Base-by-base conservation (phyloP, 1,140 invertebrate species). In the Drosophila ambigua region DNA sequence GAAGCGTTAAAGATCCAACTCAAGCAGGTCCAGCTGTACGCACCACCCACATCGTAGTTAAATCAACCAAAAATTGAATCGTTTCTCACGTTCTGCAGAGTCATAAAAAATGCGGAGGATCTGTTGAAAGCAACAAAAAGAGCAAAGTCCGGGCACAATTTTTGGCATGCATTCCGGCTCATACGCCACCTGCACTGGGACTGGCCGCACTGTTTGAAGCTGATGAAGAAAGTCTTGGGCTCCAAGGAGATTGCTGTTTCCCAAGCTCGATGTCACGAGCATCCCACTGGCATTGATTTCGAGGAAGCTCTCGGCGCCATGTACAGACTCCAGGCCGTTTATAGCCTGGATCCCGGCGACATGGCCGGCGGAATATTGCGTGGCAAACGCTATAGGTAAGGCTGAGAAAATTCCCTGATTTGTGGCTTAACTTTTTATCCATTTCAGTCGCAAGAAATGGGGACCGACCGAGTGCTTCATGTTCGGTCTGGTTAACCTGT, bases 201-300 rank as follows among this genome's bases (percentile, higher is more conserved):
- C 55, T 68, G 65, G 65, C 63, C 31, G 3, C 13, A 68, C 15
- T 68, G 41, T 20, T 31, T 68, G 5, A 41, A 7, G 5, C n/a
- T 68, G 2, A 41, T 68, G 2, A 15, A 39, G 16, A 48, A n/a
- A 24, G 13, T 15, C 6, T 35, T 68, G n/a, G 65, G 65, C 0
- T 3, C 0, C 9, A 7, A 48, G 2, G 43, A 48, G 23, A 68
- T 68, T 9, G 9, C 2, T 7, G 3, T 15, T 31, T 68, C 43
- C 1, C 8, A 54, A 8, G 8, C 23, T 8, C 31, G 41, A 31
- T 28, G 46, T n/a, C 2, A 0, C 15, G 6, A 23, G 35, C 24
- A n/a, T 2, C 65, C 65, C 44, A 68, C 50, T 0, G 6, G 49
- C 8, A 8, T 5, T 2, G 65, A 68, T 6, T 68, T 68, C 41